Evolutionary conservation across 2,888 invertebrate species (phyloP).

Genomic region (Hydraecia micacea): DNA sequence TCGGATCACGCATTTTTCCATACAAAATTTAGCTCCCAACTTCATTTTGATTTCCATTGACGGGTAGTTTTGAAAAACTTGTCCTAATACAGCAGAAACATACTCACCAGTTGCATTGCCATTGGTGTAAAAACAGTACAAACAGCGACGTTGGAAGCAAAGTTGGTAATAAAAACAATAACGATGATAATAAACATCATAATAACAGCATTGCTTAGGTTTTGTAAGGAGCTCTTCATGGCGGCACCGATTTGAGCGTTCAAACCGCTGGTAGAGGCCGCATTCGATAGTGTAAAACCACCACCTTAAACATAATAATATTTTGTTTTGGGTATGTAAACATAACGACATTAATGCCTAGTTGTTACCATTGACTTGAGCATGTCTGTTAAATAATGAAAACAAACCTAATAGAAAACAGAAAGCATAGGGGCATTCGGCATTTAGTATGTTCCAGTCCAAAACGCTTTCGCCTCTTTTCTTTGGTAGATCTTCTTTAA

Average conservation of each 20-base stretch:
- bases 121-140: slow-evolving; percentile 82
- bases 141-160: slow-evolving; percentile 84
- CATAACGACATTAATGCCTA: no score
- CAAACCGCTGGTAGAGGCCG: slow-evolving; percentile 74
- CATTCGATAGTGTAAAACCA: slow-evolving; percentile 79
- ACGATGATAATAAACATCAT: slow-evolving; percentile 75
- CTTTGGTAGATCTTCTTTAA: slow-evolving; percentile 77
- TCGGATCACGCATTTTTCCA: neutral
- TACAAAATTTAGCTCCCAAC: neutral
- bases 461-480: slow-evolving; percentile 71
- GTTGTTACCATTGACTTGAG: neutral
- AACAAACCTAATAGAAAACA: slow-evolving; percentile 80
- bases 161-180: slow-evolving; percentile 80
- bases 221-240: neutral
- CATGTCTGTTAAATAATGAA: neutral
- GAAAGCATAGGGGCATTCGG: slow-evolving; percentile 80
- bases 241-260: slow-evolving; percentile 74
- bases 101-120: slow-evolving; percentile 80
- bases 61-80: neutral
- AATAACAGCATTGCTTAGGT: neutral
- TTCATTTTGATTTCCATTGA: no score
- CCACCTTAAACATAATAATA: slow-evolving; percentile 73
- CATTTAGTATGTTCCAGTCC: slow-evolving; percentile 73
- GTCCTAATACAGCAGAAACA: neutral
- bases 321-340: neutral